Evolutionary conservation across 2,888 invertebrate genomes (phyloP).

Genomic region (Empis stercorea): DNA sequence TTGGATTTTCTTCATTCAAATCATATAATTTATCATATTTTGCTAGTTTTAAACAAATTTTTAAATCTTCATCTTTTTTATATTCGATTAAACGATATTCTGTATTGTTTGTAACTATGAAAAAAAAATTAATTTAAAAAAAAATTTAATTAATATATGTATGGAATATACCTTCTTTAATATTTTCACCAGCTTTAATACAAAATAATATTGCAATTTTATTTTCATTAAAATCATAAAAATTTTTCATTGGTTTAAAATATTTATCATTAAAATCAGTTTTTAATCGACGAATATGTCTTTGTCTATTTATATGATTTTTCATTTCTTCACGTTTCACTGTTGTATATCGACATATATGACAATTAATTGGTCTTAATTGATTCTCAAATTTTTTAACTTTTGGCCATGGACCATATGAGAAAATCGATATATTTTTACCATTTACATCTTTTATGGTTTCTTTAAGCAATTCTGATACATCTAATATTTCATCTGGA

Average conservation of each 20-base stretch:
- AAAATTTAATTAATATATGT: too few species aligned
- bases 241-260: not conserved
- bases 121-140: too few species aligned
- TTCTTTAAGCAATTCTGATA: too few species aligned
- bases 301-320: not conserved
- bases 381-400: too few species aligned
- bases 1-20: not conserved
- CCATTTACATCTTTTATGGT: too few species aligned
- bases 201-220: not conserved
- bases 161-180: not conserved
- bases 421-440: too few species aligned
- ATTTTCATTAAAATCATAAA: not conserved
- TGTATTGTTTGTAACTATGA: not conserved
- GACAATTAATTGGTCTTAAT: not conserved
- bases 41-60: not conserved
- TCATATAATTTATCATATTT: not conserved
- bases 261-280: not conserved
- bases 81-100: not conserved
- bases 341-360: not conserved
- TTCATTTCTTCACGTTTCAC: not conserved
- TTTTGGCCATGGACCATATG: too few species aligned
- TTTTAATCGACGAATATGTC: not conserved
- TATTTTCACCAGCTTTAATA: not conserved
- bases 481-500: too few species aligned
- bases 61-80: not conserved